Conservation (phyloP, 2,888 invertebrate genomes). For the Athrips mouffetella region DNA sequence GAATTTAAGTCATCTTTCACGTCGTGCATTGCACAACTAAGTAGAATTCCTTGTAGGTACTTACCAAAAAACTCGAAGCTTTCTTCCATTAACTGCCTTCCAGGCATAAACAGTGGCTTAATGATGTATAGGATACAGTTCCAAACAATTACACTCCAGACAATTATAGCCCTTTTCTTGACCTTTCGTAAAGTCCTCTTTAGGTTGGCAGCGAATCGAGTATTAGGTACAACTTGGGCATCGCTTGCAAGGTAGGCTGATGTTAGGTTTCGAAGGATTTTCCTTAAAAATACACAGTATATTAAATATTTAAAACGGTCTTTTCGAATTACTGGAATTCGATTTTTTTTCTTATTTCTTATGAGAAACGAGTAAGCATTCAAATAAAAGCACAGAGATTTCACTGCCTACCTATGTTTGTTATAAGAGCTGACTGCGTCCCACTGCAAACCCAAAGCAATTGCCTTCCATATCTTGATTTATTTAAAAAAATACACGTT, state of each 20-base stretch:
- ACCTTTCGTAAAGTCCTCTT: slow-evolving; percentile 20
- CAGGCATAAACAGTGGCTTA: slow-evolving; percentile 21
- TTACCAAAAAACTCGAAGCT: background rate
- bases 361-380: background rate
- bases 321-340: background rate
- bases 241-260: slow-evolving; percentile 22
- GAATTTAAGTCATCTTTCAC: too few relatives aligned
- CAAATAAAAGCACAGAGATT: too few relatives aligned
- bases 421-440: too few relatives aligned
- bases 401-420: too few relatives aligned
- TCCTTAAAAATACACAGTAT: slow-evolving; percentile 23
- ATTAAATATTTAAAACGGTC: background rate
- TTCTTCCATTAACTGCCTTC: slow-evolving; percentile 26
- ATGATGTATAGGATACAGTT: slow-evolving; percentile 23
- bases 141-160: slow-evolving; percentile 24
- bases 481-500: too few relatives aligned
- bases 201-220: slow-evolving; percentile 24
- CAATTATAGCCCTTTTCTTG: slow-evolving; percentile 26
- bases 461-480: too few relatives aligned
- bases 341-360: background rate
- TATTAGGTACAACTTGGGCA: slow-evolving; percentile 15
- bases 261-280: slow-evolving; percentile 21
- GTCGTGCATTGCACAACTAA: background rate
- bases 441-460: too few relatives aligned
- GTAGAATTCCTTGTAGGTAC: background rate